phyloP scores from a whole-genome alignment of 2,797 vertebrate genomes.

The Sus cebifrons region DNA sequence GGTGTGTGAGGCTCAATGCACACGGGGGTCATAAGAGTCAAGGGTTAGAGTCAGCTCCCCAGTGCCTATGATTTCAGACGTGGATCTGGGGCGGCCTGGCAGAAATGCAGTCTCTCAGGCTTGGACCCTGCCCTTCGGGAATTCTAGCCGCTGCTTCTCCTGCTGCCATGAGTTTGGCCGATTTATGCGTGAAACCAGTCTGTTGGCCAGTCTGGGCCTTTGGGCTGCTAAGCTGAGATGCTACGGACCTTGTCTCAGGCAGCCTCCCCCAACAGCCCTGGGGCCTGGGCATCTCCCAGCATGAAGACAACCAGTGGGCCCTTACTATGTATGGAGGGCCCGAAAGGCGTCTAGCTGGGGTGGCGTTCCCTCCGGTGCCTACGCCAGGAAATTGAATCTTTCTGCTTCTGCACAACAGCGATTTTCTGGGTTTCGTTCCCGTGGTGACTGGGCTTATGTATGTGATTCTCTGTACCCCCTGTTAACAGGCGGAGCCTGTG shows the following conservation, averaged over 20 bases:
- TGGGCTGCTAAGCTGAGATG: neutral
- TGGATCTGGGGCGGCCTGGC: neutral
- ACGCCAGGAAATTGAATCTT: neutral
- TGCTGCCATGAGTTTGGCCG: neutral
- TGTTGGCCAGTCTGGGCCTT: neutral
- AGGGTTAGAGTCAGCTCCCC: neutral
- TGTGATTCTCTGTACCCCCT: neutral
- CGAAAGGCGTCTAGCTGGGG: neutral
- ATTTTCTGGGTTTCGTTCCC: slow-evolving; percentile 30
- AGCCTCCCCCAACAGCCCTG: neutral
- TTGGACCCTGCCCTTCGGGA: neutral
- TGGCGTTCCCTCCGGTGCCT: neutral
- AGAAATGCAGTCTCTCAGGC: neutral
- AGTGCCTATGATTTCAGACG: neutral
- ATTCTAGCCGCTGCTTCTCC: neutral
- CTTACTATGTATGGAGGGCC: neutral
- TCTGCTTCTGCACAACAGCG: neutral
- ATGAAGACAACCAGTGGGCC: neutral
- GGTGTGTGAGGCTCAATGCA: neutral
- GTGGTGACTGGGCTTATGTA: neutral
- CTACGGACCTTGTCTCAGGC: neutral
- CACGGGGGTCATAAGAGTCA: neutral
- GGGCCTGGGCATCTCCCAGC: neutral
- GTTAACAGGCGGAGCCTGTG: neutral
- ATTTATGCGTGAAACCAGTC: slow-evolving; percentile 41